Percentiles rank a stretch among this genome's conserved stretches.
These are phyloP conservation scores for Salmo trutta DNA, from an alignment of 2,797 vertebrate species.

Conservation along the genomic window DNA sequence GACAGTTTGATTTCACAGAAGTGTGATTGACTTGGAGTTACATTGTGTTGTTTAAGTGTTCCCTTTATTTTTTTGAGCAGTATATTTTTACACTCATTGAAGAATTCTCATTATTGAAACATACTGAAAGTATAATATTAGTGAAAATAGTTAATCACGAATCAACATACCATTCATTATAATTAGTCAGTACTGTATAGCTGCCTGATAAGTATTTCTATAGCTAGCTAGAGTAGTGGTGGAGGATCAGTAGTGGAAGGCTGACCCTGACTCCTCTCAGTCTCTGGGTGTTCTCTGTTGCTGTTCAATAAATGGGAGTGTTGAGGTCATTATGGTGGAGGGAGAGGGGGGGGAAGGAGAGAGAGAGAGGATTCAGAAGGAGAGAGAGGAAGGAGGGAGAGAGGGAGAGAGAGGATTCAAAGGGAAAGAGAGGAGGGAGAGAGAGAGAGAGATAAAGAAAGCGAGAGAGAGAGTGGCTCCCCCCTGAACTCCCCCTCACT, in stretches of 20 bases:
- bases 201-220: background rate
- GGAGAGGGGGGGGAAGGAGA: background rate
- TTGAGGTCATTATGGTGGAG: background rate
- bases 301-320: background rate
- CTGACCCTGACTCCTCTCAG: background rate
- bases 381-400: background rate
- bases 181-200: background rate
- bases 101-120: background rate
- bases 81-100: background rate
- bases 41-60: no score
- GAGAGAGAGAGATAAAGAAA: background rate
- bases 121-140: background rate
- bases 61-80: no score
- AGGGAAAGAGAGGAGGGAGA: background rate
- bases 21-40: no score
- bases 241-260: background rate
- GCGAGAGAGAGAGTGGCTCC: background rate
- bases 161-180: background rate
- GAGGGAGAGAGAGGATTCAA: no score
- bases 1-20: no score
- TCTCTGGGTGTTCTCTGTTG: background rate
- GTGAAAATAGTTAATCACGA: background rate
- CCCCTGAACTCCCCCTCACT: constrained; percentile 17
- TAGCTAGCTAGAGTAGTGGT: background rate
- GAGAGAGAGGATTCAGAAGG: background rate